phyloP scores from a whole-genome alignment of 2,888 invertebrate genomes.

The Dynastes hyllus region DNA sequence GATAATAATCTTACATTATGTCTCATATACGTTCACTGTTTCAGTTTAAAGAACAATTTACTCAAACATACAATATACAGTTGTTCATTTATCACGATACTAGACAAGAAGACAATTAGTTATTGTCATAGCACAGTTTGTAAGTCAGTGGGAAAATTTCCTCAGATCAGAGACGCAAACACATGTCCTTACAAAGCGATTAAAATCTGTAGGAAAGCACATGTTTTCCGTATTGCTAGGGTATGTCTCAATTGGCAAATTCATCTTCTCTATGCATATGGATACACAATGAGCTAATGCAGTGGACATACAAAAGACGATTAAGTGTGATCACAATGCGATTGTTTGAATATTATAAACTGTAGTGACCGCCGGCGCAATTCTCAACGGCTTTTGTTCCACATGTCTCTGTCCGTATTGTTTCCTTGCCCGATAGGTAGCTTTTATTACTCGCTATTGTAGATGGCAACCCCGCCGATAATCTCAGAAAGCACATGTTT shows the following conservation, averaged over 20 bases:
- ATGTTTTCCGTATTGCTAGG: constrained; percentile 22
- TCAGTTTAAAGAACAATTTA: constrained; percentile 23
- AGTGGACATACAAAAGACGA: constrained; percentile 57
- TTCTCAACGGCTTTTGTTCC: constrained; percentile 54
- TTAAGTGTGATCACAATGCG: constrained; percentile 60
- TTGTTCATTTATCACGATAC: constrained; percentile 26
- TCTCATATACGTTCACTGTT: constrained; percentile 6
- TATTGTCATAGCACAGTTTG: constrained; percentile 14
- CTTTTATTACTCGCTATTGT: constrained; percentile 55
- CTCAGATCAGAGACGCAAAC: constrained; percentile 8
- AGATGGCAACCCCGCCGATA: constrained; percentile 43
- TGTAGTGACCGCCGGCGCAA: constrained; percentile 55
- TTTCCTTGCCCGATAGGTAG: constrained; percentile 58
- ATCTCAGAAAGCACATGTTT: constrained; percentile 47
- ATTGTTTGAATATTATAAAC: constrained; percentile 54
- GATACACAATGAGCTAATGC: constrained; percentile 54
- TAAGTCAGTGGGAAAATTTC: constrained; percentile 24
- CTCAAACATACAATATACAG: constrained; percentile 13
- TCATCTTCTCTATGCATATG: constrained; percentile 9
- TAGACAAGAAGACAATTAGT: constrained; percentile 31
- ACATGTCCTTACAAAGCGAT: constrained; percentile 22
- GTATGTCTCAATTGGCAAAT: constrained; percentile 42
- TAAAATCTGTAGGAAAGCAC: constrained; percentile 44
- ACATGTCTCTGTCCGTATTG: constrained; percentile 55
- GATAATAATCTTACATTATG: constrained; percentile 23